A percentile compares a stretch with the other conserved stretches of the same genome.
These are phyloP conservation scores for Nomada fabriciana DNA, from an alignment of 2,888 invertebrate species.

Conservation along the genomic window DNA sequence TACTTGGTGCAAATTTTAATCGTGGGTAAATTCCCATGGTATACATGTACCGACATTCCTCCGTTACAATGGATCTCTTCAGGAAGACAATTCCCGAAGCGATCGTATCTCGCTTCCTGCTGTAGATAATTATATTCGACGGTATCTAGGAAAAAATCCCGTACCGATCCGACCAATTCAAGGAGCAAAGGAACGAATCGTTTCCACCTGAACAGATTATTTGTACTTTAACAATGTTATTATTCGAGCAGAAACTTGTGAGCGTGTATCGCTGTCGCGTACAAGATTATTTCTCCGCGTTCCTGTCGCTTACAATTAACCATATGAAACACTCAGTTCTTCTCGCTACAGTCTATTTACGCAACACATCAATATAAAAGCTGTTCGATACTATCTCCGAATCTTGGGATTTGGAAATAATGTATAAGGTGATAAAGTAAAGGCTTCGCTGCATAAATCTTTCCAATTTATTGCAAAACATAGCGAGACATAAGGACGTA, in stretches of 20 bases:
- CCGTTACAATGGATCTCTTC: slow-evolving; percentile 79
- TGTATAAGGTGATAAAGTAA: slow-evolving; percentile 41
- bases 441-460: slow-evolving; percentile 56
- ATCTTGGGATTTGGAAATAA: slow-evolving; percentile 50
- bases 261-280: not conserved
- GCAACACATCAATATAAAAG: too few relatives aligned
- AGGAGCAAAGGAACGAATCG: slow-evolving; percentile 31
- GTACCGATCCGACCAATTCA: slow-evolving; percentile 47
- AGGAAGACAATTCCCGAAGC: slow-evolving; percentile 77
- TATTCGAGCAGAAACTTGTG: not conserved
- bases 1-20: slow-evolving; percentile 81
- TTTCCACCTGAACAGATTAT: not conserved
- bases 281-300: not conserved
- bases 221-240: slow-evolving; percentile 1
- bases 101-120: slow-evolving; percentile 80
- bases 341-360: too few relatives aligned
- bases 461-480: slow-evolving; percentile 67
- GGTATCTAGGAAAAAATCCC: slow-evolving; percentile 54
- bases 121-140: slow-evolving; percentile 72
- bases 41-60: slow-evolving; percentile 76
- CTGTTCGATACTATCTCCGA: not conserved
- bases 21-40: slow-evolving; percentile 84
- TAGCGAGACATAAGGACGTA: slow-evolving; percentile 56
- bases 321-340: too few relatives aligned
- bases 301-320: not conserved